phyloP scores from a whole-genome alignment of 2,113 vertebrate species.

The Oncorhynchus nerka region DNA sequence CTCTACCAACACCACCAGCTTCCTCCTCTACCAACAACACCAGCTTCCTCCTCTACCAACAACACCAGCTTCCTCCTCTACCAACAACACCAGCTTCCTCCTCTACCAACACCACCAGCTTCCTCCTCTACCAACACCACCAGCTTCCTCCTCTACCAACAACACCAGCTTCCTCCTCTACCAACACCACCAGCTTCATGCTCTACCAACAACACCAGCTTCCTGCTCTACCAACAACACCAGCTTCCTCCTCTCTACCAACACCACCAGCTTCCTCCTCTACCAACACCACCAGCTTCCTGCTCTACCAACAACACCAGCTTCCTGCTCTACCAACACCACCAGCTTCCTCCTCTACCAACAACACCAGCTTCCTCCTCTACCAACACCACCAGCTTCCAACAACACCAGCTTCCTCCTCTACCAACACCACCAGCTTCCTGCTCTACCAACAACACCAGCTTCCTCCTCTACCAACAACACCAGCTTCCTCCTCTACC shows the following conservation, averaged over 20 bases:
- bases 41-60: background rate
- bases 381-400: too few relatives aligned
- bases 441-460: too few relatives aligned
- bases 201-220: background rate
- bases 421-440: too few relatives aligned
- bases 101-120: background rate
- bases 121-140: background rate
- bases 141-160: too few relatives aligned
- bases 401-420: too few relatives aligned
- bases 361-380: too few relatives aligned
- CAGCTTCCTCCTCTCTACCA: too few relatives aligned
- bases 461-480: too few relatives aligned
- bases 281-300: background rate
- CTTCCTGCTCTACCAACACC: too few relatives aligned
- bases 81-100: too few relatives aligned
- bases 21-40: background rate
- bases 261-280: background rate
- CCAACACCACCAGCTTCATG: too few relatives aligned
- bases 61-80: background rate
- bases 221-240: background rate
- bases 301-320: background rate
- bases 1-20: background rate
- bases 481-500: background rate
- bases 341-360: too few relatives aligned
- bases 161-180: background rate